These are phyloP conservation scores for Thalassarche chlororhynchos DNA, from an alignment of 2,113 vertebrate genomes.

Conservation along the genomic window DNA sequence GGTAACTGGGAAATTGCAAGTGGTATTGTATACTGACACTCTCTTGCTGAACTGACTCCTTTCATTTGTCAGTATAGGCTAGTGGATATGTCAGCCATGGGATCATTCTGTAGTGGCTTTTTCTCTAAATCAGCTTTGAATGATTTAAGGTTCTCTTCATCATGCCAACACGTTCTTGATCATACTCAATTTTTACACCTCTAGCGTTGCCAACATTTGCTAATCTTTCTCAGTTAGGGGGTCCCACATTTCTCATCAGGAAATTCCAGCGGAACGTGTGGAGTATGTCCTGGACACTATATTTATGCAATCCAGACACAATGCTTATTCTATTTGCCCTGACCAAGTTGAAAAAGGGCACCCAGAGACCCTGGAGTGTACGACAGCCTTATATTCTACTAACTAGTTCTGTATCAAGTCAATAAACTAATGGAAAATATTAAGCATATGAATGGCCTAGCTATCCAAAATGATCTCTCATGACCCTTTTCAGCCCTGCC, in stretches of 20 bases:
- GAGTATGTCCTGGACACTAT: accelerated
- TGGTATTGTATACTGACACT: not conserved
- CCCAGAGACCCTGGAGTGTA: not conserved
- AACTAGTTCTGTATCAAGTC: not conserved
- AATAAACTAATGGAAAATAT: not conserved
- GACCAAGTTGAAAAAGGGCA: not conserved
- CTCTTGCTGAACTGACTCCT: not conserved
- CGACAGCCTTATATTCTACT: not conserved
- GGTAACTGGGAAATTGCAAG: not conserved
- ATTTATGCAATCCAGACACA: not conserved
- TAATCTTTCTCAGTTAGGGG: not conserved
- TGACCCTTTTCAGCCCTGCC: not conserved
- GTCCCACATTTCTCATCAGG: not conserved
- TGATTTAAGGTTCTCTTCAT: not conserved
- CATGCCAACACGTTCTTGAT: not conserved
- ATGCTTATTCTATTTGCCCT: not conserved
- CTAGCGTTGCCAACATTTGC: not conserved
- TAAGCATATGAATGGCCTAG: not conserved
- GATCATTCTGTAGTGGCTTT: not conserved
- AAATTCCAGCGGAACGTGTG: not conserved
- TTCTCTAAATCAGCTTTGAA: not conserved
- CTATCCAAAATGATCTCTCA: not conserved
- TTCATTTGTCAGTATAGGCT: not conserved
- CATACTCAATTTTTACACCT: not conserved
- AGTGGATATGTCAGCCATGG: not conserved